Evolutionary conservation across 2,113 vertebrate species (phyloP).

Genomic region (Cyprinodon variegatus): DNA sequence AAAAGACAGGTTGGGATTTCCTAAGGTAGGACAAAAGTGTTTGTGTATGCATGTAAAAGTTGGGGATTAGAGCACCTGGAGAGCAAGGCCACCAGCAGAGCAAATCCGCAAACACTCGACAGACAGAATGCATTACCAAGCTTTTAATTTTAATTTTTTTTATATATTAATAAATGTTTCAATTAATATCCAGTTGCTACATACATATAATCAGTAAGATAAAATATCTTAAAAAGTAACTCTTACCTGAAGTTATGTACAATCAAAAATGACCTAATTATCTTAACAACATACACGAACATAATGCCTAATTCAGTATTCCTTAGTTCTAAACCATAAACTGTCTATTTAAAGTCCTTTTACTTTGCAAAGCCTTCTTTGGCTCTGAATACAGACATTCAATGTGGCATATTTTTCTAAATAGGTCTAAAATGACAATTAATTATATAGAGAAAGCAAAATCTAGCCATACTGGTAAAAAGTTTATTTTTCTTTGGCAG

Average conservation of each 20-base stretch:
- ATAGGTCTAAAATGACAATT: no score
- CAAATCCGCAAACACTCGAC: constrained; percentile 13
- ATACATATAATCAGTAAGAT: background rate
- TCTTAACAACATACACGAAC: no score
- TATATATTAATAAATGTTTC: background rate
- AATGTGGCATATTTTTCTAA: no score
- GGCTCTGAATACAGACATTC: no score
- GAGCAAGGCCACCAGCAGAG: constrained; percentile 44
- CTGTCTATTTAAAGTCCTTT: background rate
- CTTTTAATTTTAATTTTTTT: background rate
- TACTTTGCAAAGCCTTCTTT: background rate
- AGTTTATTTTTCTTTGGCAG: no score
- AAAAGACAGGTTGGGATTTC: constrained; percentile 34
- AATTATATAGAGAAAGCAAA: no score
- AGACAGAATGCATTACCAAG: no score
- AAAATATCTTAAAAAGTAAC: background rate
- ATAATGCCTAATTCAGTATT: background rate
- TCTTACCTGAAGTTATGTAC: background rate
- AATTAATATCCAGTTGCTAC: background rate
- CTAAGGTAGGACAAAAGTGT: constrained; percentile 44
- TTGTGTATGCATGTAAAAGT: constrained; percentile 29
- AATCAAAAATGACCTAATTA: background rate
- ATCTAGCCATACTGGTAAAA: no score
- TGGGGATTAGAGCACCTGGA: constrained; percentile 58
- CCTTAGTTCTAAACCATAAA: background rate